Evolutionary conservation across 2,888 invertebrate species (phyloP).

Genomic region (Phorcus lineatus): DNA sequence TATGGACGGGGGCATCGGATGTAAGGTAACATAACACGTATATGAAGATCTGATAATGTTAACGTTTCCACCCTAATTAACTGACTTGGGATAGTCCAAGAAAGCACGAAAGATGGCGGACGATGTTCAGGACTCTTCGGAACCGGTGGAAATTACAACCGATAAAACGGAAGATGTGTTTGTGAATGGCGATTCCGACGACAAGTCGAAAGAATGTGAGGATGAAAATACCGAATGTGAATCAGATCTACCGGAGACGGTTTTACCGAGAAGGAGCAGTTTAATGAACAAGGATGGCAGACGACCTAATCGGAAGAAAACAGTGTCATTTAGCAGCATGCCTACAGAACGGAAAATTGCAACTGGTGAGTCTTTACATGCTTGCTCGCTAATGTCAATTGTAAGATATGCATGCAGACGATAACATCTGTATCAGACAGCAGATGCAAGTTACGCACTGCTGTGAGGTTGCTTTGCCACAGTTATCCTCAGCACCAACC

Average conservation of each 20-base stretch:
- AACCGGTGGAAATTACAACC: slow-evolving; percentile 45
- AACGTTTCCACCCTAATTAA: slow-evolving; percentile 16
- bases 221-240: slow-evolving; percentile 38
- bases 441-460: no score
- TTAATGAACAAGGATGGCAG: slow-evolving; percentile 73
- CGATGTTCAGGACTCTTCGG: slow-evolving; percentile 53
- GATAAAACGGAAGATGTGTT: slow-evolving; percentile 60
- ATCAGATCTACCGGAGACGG: slow-evolving; percentile 50
- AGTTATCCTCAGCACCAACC: no score
- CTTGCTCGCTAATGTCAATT: no score
- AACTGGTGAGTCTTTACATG: slow-evolving; percentile 75
- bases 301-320: slow-evolving; percentile 74
- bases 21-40: no score
- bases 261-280: slow-evolving; percentile 72
- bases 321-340: slow-evolving; percentile 76
- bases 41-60: neutral
- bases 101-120: slow-evolving; percentile 62
- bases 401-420: no score
- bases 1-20: no score
- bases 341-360: slow-evolving; percentile 78
- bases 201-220: slow-evolving; percentile 43
- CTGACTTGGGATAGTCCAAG: slow-evolving; percentile 37
- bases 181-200: slow-evolving; percentile 63
- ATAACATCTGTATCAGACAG: no score
- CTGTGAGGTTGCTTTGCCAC: no score